Evolutionary conservation across 2,113 vertebrate species (phyloP).

Genomic region (Heliornis fulica): DNA sequence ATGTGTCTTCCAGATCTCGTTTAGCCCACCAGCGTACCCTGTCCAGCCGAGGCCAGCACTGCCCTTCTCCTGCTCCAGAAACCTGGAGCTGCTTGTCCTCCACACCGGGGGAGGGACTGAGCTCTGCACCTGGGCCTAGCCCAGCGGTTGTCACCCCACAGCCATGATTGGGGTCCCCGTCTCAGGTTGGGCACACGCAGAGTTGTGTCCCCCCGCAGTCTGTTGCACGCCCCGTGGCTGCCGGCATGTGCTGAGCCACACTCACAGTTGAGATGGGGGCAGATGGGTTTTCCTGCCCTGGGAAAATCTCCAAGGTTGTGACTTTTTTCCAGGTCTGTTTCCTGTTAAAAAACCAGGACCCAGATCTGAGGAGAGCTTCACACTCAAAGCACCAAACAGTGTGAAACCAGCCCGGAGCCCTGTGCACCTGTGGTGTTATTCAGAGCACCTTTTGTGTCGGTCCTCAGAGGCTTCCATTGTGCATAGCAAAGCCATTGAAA

Average conservation of each 20-base stretch:
- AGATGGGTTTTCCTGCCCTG: background rate
- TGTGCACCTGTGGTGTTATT: background rate
- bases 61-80: background rate
- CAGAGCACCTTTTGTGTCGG: background rate
- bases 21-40: background rate
- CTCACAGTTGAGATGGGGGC: background rate
- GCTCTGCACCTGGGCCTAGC: background rate
- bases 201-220: background rate
- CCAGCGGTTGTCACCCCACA: background rate
- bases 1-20: rapidly evolving
- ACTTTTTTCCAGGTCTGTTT: background rate
- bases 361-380: background rate
- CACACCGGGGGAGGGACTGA: background rate
- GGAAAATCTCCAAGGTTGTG: background rate
- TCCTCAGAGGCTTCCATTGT: background rate
- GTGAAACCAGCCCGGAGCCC: background rate
- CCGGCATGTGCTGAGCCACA: rapidly evolving
- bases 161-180: background rate
- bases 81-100: background rate
- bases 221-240: background rate
- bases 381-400: background rate
- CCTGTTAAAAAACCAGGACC: background rate
- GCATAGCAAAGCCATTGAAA: background rate
- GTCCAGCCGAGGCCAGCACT: background rate
- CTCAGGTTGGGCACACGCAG: background rate